These are phyloP conservation scores for Theocolax elegans DNA, from an alignment of 1,140 invertebrate species.

Conservation along the genomic window DNA sequence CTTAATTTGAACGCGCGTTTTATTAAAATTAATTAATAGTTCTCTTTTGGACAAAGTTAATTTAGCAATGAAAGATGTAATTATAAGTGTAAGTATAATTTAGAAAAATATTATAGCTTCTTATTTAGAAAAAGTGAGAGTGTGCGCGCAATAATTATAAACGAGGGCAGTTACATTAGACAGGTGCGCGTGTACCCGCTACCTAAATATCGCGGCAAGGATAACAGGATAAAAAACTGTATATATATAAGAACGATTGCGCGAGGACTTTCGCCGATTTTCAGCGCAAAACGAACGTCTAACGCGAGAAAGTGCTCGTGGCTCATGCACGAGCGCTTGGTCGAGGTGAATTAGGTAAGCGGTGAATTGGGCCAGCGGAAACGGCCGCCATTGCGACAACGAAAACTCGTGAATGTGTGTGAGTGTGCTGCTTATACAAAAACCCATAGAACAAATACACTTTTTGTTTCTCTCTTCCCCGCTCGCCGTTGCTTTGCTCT, in stretches of 20 bases:
- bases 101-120: no score
- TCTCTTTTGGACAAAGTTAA: no score
- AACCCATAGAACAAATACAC: neutral
- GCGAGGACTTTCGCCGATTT: conserved; percentile 32
- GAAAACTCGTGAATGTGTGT: conserved; percentile 39
- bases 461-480: neutral
- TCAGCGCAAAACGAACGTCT: conserved; percentile 4
- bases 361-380: conserved; percentile 54
- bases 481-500: neutral
- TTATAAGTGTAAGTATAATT: no score
- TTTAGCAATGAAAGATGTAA: no score
- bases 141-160: no score
- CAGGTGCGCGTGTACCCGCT: no score
- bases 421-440: conserved; percentile 17
- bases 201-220: neutral
- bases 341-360: conserved; percentile 9
- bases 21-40: no score
- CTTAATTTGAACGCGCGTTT: no score
- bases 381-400: conserved; percentile 50
- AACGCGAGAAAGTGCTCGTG: conserved; percentile 11
- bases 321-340: neutral
- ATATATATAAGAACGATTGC: no score
- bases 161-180: no score
- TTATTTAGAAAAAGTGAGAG: no score
- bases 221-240: neutral